Percentiles rank a stretch among this genome's conserved stretches.
Conservation (phyloP, 2,888 invertebrate species). For the Limnephilus rhombicus region DNA sequence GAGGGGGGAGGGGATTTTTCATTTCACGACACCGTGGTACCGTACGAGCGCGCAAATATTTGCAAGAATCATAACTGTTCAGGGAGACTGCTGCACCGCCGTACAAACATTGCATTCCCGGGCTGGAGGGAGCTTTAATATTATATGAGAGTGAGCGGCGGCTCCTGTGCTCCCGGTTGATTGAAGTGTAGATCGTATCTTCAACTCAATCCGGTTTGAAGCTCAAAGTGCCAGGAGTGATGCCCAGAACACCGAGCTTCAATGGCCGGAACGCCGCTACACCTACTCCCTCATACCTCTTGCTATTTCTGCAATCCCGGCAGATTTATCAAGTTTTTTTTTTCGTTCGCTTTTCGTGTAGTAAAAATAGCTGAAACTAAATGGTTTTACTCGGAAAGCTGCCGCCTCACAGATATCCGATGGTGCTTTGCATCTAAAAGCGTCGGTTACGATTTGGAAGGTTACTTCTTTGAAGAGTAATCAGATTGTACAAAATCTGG, state of each 20-base stretch:
- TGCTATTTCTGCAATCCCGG: constrained; percentile 6
- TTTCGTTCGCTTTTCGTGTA: background rate
- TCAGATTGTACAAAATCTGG: background rate
- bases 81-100: constrained; percentile 18
- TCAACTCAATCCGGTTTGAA: constrained; percentile 56
- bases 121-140: background rate
- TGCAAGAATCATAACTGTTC: constrained; percentile 41
- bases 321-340: constrained; percentile 22
- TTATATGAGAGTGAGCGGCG: constrained; percentile 14
- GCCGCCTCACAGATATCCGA: background rate
- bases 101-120: constrained; percentile 22
- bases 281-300: background rate
- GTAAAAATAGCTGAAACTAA: background rate
- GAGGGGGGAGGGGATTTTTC: constrained; percentile 6
- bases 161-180: constrained; percentile 46
- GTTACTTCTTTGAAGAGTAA: background rate
- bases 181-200: constrained; percentile 63
- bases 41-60: constrained; percentile 14
- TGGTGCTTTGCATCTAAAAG: no score
- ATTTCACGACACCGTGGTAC: constrained; percentile 8
- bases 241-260: constrained; percentile 29
- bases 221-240: constrained; percentile 46
- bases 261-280: constrained; percentile 18
- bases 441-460: background rate
- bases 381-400: background rate